Base-by-base conservation (phyloP, 2,113 vertebrate species). In the Mellivora capensis region DNA sequence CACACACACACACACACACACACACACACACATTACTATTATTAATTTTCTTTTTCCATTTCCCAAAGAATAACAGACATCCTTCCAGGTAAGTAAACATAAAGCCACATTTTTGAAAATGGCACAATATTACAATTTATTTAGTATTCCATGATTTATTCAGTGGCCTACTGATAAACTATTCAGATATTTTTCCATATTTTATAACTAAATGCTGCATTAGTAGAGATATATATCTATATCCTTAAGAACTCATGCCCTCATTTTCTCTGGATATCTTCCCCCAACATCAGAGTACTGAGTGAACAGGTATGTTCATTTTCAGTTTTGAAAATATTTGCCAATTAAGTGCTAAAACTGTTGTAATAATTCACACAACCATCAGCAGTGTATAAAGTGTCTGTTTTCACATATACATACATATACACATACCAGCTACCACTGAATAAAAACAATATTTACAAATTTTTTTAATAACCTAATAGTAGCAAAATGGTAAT, bases 271-370 rank as follows among this genome's bases (percentile, higher is more conserved):
- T 69, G 57, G 31, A 31, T 85, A 92, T 54, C n/a, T 59, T 59
- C 42, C 25, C 37, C 37, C 42, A 83, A 90, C 85, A 20, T 49
- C 52, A 76, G 27, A 87, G 49, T 81, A 87, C 23, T 71, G 69
- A 94, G 18, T 87, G 39, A 90, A 90, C 83, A 94, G 2, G 7
- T 39, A 1, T 37, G 25, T 57, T 3, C 13, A 82, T 49, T 94
- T 96, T 80, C 72, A 71, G 57, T 88, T 85, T 81, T 57, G 59
- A 89, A 77, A 96, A 84, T 34, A 91, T 88, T 69, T 91, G 12
- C 67, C 17, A 57, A 88, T n/a, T 88, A 81, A 86, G 18, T 57
- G 82, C 54, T 79, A 54, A 62, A 83, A 89, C 23, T 69, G 7
- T 93, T 93, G 20, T 7, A 94, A n/a, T n/a, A 71, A 92, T 80